Evolutionary conservation across 2,113 vertebrate species (phyloP).

Genomic region (Hemibagrus wyckioides): DNA sequence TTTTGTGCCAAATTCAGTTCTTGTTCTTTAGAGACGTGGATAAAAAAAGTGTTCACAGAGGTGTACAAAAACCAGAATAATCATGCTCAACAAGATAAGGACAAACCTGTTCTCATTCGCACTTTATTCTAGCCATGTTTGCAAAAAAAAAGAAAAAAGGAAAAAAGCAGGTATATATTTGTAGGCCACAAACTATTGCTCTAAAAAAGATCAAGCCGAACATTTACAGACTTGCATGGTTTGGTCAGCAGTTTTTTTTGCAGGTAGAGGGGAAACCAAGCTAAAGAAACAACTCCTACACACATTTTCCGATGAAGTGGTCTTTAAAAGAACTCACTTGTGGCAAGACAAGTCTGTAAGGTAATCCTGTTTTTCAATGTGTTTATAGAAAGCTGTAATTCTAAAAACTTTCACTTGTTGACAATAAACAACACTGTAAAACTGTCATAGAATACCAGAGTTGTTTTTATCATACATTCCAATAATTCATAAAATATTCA

Average conservation of each 20-base stretch:
- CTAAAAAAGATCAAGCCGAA: conserved; percentile 20
- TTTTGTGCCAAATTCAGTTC: background rate
- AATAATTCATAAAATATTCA: background rate
- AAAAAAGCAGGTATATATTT: background rate
- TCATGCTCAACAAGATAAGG: background rate
- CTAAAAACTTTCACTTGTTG: conserved; percentile 60
- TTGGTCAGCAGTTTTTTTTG: conserved; percentile 64
- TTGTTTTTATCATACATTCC: background rate
- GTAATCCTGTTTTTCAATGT: conserved; percentile 13
- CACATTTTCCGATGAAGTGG: conserved; percentile 70
- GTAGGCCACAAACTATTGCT: conserved; percentile 8
- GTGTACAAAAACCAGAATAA: background rate
- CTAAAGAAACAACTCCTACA: conserved; percentile 67
- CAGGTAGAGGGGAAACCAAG: conserved; percentile 56
- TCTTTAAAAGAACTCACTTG: conserved; percentile 68
- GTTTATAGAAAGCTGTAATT: conserved; percentile 19
- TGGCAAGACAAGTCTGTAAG: conserved; percentile 57
- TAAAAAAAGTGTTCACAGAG: background rate
- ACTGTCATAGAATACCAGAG: background rate
- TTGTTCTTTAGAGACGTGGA: background rate
- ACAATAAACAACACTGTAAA: background rate
- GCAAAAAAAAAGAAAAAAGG: background rate
- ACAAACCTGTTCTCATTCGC: background rate
- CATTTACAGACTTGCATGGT: conserved; percentile 52
- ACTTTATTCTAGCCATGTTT: background rate